Base-by-base conservation (phyloP, 2,797 vertebrate species). In the Sylvia borin region DNA sequence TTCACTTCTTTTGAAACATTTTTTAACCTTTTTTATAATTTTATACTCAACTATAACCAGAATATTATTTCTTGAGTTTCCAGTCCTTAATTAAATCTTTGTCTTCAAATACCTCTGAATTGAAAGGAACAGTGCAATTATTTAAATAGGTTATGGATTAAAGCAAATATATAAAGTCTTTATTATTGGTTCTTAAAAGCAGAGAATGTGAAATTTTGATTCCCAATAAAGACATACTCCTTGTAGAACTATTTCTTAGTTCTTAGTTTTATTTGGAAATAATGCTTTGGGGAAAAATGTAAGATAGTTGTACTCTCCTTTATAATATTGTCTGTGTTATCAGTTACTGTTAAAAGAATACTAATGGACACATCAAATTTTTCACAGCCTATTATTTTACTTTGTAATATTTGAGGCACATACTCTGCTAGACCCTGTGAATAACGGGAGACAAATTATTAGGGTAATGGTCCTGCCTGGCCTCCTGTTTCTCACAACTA, bases 401-500 rank as follows among this genome's bases (percentile, higher is more conserved):
- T 64, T 66, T 14, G 21, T 10, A 75, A 47, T 88, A 57, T 68
- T 90, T 81, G 24, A 81, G 11, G n/a, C 36, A 36, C 24, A 40
- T 45, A 17, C 4, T 60, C 45, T 88, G 42, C 45, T 34, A 61
- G 24, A 64, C 24, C 51, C 38, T 68, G 43, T 53, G 22, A 85
- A 71, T 45, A 90, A 88, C 14, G 18, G 83, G 26, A 84, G 38
- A 57, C 9, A 73, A 93, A 62, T 82, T 43, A 29, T 80, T 43
- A 80, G 17, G 29, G 18, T 43, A 84, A 42, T 43, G 68, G 43
- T 93, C 79, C 71, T 96, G 53, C 45, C 60, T 78, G 71, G 51
- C 67, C 66, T 96, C 32, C 53, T 77, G 2, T 92, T 95, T 95
- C 82, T 94, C 95, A 92, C 82, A 92, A 22, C 58, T 57, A 2